A percentile compares a stretch with the other conserved stretches of the same genome.
Evolutionary conservation across 2,888 invertebrate species (phyloP).

Genomic region (Pollenia angustigena): DNA sequence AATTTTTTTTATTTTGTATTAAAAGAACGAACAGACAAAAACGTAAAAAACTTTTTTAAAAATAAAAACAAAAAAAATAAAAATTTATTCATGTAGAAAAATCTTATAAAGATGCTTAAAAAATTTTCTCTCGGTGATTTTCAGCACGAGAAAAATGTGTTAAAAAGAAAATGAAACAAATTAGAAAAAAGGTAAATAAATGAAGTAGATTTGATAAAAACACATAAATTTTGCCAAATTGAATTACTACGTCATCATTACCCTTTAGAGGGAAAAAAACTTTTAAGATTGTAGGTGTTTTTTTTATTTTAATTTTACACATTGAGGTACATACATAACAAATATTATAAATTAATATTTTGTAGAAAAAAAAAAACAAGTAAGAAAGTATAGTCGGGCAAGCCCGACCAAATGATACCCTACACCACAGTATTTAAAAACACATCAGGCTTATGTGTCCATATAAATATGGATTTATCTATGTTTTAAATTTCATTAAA

Average conservation of each 20-base stretch:
- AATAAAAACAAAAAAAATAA: conserved; percentile 27
- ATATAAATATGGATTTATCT: no score
- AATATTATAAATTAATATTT: no score
- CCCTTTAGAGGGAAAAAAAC: conserved; percentile 2
- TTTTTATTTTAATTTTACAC: no score
- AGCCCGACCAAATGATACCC: no score
- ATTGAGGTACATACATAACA: no score
- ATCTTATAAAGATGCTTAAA: conserved; percentile 49
- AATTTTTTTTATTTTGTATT: background rate
- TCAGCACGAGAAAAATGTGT: conserved; percentile 1
- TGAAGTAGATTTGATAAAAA: background rate
- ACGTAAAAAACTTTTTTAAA: conserved; percentile 30
- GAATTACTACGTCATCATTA: conserved; percentile 47
- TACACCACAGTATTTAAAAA: no score
- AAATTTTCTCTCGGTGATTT: conserved; percentile 27
- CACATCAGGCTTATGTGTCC: no score
- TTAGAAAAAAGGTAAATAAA: conserved; percentile 13
- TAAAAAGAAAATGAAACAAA: background rate
- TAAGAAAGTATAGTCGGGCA: no score
- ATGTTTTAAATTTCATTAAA: no score
- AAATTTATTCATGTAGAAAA: conserved; percentile 68
- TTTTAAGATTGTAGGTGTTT: background rate
- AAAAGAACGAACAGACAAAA: conserved; percentile 36
- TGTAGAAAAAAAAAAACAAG: no score
- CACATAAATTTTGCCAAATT: conserved; percentile 39